Evolutionary conservation across 2,888 invertebrate genomes (phyloP).

Genomic region (Oscheius sp.): DNA sequence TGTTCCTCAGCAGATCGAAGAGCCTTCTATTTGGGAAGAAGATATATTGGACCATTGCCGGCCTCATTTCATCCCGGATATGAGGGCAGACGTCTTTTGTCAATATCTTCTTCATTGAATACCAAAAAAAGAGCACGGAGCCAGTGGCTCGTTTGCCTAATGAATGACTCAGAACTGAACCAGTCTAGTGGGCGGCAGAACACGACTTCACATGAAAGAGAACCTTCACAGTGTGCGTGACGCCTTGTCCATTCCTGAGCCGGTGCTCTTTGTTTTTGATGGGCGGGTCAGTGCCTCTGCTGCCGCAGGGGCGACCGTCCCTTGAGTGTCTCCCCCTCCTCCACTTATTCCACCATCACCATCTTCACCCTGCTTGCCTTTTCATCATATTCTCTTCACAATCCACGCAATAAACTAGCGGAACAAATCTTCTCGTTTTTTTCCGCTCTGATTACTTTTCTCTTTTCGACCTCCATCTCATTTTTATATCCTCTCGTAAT

Average conservation of each 20-base stretch:
- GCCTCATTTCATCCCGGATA: background rate
- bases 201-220: background rate
- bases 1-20: too few relatives aligned
- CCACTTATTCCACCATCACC: conserved; percentile 16
- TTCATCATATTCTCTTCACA: background rate
- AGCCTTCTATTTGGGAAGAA: background rate
- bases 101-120: background rate
- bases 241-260: conserved; percentile 35
- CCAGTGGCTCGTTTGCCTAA: conserved; percentile 9
- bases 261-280: conserved; percentile 33
- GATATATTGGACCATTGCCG: background rate
- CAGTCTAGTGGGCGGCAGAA: conserved; percentile 10
- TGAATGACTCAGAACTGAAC: conserved; percentile 17
- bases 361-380: background rate
- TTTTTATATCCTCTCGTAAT: background rate
- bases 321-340: conserved; percentile 1
- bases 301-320: conserved; percentile 18
- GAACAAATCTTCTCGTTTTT: background rate
- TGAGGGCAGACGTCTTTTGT: background rate
- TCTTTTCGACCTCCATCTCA: background rate
- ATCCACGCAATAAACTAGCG: background rate
- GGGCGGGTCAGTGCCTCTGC: conserved; percentile 30
- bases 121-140: background rate
- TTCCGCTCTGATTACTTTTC: background rate
- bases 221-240: conserved; percentile 7